phyloP scores from a whole-genome alignment of 2,797 vertebrate genomes.

The Artibeus lituratus region DNA sequence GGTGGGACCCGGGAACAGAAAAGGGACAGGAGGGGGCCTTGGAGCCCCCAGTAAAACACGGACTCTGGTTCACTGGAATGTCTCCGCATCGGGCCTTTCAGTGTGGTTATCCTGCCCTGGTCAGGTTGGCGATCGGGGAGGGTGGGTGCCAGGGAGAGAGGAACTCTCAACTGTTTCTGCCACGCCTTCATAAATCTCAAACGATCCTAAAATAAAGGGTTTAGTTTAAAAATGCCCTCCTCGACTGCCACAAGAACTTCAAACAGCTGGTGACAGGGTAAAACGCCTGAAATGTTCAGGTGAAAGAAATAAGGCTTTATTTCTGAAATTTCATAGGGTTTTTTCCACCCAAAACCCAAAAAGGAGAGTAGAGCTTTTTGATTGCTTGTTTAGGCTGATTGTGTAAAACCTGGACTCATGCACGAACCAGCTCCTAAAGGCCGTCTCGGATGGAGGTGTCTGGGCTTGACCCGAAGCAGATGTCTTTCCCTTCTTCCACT shows the following conservation, averaged over 20 bases:
- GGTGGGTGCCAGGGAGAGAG: neutral
- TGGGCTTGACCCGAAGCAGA: neutral
- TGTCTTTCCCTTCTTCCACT: neutral
- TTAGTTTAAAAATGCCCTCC: neutral
- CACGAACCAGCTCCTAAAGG: neutral
- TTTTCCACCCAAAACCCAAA: neutral
- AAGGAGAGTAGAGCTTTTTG: neutral
- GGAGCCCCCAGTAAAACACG: neutral
- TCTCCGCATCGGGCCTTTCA: neutral
- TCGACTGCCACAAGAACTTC: neutral
- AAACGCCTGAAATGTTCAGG: neutral
- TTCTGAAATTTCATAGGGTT: constrained; percentile 18
- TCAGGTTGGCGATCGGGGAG: neutral
- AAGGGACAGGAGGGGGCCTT: neutral
- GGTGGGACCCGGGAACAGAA: neutral
- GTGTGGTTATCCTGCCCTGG: neutral
- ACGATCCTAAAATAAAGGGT: neutral
- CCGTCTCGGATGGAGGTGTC: neutral
- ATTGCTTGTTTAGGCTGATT: neutral
- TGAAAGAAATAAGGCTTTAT: constrained; percentile 21
- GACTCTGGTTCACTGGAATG: neutral
- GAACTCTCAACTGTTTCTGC: neutral
- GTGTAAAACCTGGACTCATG: constrained; percentile 11
- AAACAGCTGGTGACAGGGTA: neutral
- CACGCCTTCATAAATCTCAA: neutral